A percentile compares a stretch with the other conserved stretches of the same genome.
phyloP scores from a whole-genome alignment of 2,113 vertebrate genomes.

The Bucco capensis region DNA sequence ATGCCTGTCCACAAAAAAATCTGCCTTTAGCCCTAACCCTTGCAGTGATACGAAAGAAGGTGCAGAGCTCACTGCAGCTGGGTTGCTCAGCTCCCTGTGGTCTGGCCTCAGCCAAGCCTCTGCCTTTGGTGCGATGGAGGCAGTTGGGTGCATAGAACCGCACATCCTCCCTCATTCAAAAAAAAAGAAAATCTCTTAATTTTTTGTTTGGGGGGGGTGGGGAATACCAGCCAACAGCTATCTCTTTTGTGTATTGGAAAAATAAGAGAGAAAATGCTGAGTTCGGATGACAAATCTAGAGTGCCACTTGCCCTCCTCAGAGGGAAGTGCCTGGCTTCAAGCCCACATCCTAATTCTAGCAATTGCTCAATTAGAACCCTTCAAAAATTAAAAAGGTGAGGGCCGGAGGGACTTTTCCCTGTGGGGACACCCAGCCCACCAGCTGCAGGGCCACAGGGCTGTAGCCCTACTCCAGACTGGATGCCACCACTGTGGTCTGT shows the following conservation, averaged over 20 bases:
- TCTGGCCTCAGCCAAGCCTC: background rate
- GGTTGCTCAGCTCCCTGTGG: accelerated
- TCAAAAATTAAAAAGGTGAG: background rate
- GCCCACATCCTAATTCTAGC: background rate
- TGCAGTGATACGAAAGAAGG: accelerated
- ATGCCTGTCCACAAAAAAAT: background rate
- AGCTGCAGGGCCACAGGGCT: background rate
- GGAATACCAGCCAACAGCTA: background rate
- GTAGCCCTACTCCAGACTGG: background rate
- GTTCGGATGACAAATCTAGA: background rate
- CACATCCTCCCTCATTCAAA: background rate
- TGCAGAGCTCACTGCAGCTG: background rate
- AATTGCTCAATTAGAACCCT: background rate
- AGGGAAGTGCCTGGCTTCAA: background rate
- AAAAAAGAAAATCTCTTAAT: background rate
- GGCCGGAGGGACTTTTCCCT: background rate
- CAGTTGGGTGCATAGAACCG: background rate
- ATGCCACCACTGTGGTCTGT: background rate
- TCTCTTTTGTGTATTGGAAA: background rate
- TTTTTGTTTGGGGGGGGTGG: background rate
- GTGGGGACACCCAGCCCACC: background rate
- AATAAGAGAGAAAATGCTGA: background rate
- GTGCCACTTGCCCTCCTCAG: background rate
- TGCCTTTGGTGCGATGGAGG: background rate
- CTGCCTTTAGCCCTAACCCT: background rate